Evolutionary conservation across 2,797 vertebrate species (phyloP).

Genomic region (Triplophysa bombifrons): DNA sequence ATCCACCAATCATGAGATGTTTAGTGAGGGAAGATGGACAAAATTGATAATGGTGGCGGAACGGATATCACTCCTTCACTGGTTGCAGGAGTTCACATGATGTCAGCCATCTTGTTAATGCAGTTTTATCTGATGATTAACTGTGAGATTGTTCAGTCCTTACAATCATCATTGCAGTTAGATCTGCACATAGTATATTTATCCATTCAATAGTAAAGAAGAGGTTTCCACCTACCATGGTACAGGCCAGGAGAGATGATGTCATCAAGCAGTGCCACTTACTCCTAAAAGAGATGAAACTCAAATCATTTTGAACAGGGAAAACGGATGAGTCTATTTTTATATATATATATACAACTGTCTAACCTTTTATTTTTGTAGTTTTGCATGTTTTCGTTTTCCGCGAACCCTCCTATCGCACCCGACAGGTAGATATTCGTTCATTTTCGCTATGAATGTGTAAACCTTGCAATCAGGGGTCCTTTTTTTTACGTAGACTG

Average conservation of each 20-base stretch:
- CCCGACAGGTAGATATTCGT: conserved; percentile 45
- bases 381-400: conserved; percentile 50
- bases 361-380: conserved; percentile 76
- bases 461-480: conserved; percentile 72
- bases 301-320: conserved; percentile 59
- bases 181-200: conserved; percentile 24
- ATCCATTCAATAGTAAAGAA: conserved; percentile 16
- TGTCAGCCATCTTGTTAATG: conserved; percentile 58
- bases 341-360: conserved; percentile 74
- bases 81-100: conserved; percentile 56
- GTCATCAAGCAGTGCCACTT: conserved; percentile 65
- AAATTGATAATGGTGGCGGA: conserved; percentile 53
- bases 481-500: conserved; percentile 61
- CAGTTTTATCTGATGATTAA: conserved; percentile 43
- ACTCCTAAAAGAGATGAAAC: conserved; percentile 67
- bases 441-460: conserved; percentile 68
- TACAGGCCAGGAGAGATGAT: conserved; percentile 40
- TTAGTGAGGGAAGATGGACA: conserved; percentile 26
- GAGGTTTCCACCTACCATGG: conserved; percentile 31
- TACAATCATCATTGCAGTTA: conserved; percentile 29
- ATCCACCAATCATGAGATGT: conserved; percentile 24
- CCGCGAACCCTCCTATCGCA: conserved; percentile 59
- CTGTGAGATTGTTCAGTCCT: conserved; percentile 48
- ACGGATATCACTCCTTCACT: conserved; percentile 54
- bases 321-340: conserved; percentile 62